phyloP scores from a whole-genome alignment of 2,113 vertebrate genomes.

The Tinamus guttatus region DNA sequence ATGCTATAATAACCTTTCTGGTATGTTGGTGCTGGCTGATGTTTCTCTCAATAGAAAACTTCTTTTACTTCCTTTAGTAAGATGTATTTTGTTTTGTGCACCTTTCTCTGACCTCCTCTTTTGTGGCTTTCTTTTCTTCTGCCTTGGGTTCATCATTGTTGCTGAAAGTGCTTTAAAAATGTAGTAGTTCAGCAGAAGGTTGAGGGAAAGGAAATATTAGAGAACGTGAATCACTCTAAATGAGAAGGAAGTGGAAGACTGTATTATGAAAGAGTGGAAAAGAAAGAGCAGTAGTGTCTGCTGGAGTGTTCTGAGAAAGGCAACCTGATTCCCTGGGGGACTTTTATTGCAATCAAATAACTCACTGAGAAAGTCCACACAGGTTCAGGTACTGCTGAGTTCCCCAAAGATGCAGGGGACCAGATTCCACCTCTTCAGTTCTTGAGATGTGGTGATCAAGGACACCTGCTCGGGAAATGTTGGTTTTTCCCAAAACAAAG shows the following conservation, averaged over 20 bases:
- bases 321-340: background rate
- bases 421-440: background rate
- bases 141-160: background rate
- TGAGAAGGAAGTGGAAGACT: background rate
- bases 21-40: background rate
- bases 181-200: background rate
- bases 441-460: too few relatives aligned
- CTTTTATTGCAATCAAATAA: background rate
- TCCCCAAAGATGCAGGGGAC: background rate
- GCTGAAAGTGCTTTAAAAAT: background rate
- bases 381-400: background rate
- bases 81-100: background rate
- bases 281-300: background rate
- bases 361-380: background rate
- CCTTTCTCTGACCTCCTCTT: background rate
- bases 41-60: background rate
- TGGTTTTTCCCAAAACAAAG: background rate
- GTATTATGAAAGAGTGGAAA: background rate
- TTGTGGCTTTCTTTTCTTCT: too few relatives aligned
- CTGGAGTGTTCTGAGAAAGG: background rate
- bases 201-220: background rate
- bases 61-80: background rate
- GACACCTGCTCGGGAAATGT: background rate
- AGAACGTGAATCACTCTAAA: background rate
- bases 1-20: background rate